Evolutionary conservation across 2,113 vertebrate species (phyloP).

Genomic region (Glaucidium brasilianum): DNA sequence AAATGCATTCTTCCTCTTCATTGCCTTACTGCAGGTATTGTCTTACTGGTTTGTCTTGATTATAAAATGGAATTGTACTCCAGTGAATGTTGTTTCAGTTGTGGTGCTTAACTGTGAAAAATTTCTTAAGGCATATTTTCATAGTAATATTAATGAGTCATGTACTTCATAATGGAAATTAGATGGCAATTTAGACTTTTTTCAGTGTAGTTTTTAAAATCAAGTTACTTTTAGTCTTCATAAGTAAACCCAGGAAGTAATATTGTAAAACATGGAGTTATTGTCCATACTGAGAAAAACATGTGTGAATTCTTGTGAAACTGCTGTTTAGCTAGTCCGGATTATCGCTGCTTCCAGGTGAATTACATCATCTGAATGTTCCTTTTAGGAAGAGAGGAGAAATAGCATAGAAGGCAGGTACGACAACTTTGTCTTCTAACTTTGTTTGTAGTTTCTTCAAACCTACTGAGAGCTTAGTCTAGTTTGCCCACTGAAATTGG

Average conservation of each 20-base stretch:
- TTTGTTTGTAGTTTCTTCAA: neutral
- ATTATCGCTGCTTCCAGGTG: neutral
- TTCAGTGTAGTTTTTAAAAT: neutral
- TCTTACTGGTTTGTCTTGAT: neutral
- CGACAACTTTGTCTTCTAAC: neutral
- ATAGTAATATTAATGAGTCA: neutral
- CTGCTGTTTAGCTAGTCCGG: neutral
- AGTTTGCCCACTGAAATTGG: neutral
- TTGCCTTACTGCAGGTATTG: slow-evolving; percentile 97
- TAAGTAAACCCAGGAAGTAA: neutral
- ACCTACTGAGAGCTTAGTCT: neutral
- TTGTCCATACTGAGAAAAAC: neutral
- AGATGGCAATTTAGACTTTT: neutral
- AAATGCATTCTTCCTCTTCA: slow-evolving; percentile 99
- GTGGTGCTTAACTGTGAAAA: neutral
- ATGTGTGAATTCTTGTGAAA: neutral
- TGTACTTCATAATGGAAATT: neutral
- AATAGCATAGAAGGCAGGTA: neutral
- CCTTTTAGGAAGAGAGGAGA: neutral
- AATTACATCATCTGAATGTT: neutral
- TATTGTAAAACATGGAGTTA: neutral
- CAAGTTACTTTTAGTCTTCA: neutral
- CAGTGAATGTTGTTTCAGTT: neutral
- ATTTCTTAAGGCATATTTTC: neutral
- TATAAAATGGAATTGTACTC: neutral